Conservation (phyloP, 2,888 invertebrate genomes). For the Branchellion lobata region DNA sequence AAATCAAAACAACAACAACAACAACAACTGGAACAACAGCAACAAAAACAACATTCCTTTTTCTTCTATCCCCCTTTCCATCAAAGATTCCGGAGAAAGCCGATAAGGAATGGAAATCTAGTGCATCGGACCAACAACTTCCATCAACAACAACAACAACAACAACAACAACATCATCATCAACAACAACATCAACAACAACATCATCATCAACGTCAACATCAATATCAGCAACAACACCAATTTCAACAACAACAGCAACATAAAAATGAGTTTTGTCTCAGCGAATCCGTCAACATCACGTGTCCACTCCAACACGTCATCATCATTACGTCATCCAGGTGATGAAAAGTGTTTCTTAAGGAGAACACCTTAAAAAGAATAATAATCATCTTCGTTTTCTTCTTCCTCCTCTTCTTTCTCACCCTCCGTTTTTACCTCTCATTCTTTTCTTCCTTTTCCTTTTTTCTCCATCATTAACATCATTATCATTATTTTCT, state of each 20-base stretch:
- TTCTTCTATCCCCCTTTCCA: no score
- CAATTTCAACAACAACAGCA: background rate
- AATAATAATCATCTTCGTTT: no score
- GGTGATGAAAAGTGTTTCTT: background rate
- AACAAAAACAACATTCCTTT: no score
- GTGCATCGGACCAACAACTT: background rate
- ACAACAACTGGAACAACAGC: no score
- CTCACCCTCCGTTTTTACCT: background rate
- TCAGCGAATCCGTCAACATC: conserved; percentile 45
- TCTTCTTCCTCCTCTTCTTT: background rate
- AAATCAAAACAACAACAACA: no score
- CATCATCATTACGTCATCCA: conserved; percentile 45
- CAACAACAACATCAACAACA: background rate
- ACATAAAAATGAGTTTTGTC: conserved; percentile 35
- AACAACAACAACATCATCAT: background rate
- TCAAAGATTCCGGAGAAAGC: background rate
- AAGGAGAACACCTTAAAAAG: no score
- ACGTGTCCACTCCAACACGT: conserved; percentile 43
- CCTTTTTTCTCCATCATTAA: background rate
- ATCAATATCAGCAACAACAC: background rate
- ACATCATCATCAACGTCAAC: background rate
- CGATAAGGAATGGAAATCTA: background rate
- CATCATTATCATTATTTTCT: background rate
- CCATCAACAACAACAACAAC: background rate
- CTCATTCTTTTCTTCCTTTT: background rate